Conservation (phyloP, 2,797 vertebrate genomes). For the Sus cebifrons region DNA sequence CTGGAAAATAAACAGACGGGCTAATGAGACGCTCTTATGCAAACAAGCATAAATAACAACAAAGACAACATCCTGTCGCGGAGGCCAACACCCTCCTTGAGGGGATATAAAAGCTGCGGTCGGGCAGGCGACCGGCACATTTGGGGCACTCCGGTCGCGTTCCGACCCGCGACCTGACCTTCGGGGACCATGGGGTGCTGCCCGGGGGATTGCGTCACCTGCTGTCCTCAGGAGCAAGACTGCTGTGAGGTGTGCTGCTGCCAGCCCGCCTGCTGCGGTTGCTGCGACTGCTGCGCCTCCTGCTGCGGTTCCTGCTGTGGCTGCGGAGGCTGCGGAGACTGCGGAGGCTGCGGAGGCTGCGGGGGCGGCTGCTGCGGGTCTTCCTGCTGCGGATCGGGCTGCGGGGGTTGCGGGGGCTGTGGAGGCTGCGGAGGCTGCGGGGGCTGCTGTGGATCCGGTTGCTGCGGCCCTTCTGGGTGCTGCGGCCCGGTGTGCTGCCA, state of each 20-base stretch:
- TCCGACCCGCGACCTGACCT: conserved; percentile 67
- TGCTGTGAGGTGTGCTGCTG: conserved; percentile 85
- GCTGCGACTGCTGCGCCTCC: conserved; percentile 34
- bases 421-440: conserved; percentile 14
- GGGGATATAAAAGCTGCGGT: conserved; percentile 83
- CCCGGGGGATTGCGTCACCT: conserved; percentile 80
- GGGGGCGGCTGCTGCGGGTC: conserved; percentile 12
- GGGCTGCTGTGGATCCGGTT: conserved; percentile 62
- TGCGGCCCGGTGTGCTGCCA: conserved; percentile 85
- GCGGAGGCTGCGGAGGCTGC: not conserved
- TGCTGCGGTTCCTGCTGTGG: conserved; percentile 52
- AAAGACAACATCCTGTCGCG: conserved; percentile 77
- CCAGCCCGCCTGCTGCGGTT: conserved; percentile 64
- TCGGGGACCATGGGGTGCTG: conserved; percentile 86
- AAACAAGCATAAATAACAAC: conserved; percentile 83
- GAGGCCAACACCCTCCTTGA: conserved; percentile 53
- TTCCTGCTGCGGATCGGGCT: not conserved
- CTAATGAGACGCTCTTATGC: conserved; percentile 81
- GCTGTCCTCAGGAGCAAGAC: conserved; percentile 79
- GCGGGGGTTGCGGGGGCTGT: not conserved
- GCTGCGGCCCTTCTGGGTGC: conserved; percentile 20
- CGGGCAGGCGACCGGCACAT: conserved; percentile 54
- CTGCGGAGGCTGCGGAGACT: not conserved
- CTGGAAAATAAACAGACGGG: conserved; percentile 82
- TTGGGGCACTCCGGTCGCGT: conserved; percentile 60